phyloP scores from a whole-genome alignment of 2,113 vertebrate species.

The Empidonax alnorum region DNA sequence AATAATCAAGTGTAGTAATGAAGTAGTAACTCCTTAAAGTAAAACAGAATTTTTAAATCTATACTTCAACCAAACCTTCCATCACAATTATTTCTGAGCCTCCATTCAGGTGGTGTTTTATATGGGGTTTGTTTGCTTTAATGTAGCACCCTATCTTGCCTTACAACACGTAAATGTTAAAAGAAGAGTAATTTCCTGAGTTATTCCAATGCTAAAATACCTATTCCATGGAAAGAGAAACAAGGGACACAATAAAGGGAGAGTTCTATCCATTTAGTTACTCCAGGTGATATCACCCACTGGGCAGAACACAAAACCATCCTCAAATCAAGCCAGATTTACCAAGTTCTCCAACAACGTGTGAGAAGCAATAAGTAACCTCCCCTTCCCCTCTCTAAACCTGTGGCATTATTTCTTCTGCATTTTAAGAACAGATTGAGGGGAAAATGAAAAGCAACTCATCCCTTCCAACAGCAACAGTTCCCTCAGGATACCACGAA shows the following conservation, averaged over 20 bases:
- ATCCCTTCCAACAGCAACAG: background rate
- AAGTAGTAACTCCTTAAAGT: background rate
- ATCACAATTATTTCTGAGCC: background rate
- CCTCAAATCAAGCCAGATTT: background rate
- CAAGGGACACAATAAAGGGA: background rate
- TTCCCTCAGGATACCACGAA: background rate
- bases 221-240: background rate
- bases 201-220: background rate
- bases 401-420: background rate
- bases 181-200: background rate
- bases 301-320: background rate
- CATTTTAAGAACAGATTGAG: background rate
- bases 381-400: background rate
- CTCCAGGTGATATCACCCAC: background rate
- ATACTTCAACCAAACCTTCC: background rate
- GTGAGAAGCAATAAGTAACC: background rate
- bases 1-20: background rate
- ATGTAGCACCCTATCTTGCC: background rate
- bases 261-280: background rate
- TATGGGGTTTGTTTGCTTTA: background rate
- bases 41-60: background rate
- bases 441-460: background rate
- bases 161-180: background rate
- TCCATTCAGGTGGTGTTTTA: background rate
- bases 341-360: background rate